These are phyloP conservation scores for Marisa cornuarietis DNA, from an alignment of 1,140 invertebrate species.

Conservation along the genomic window DNA sequence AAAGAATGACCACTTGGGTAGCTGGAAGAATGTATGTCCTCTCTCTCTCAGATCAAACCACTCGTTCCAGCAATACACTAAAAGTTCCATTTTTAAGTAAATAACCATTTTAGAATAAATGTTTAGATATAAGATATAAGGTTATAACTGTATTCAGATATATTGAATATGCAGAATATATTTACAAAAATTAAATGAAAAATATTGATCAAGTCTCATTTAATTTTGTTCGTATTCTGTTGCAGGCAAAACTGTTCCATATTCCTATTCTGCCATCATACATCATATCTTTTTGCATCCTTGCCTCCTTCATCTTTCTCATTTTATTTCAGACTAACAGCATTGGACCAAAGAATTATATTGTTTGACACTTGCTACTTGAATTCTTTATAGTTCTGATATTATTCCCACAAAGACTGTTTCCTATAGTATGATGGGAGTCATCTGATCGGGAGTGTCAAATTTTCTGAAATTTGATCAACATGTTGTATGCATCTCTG, in stretches of 20 bases:
- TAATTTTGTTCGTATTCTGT: conserved; percentile 31
- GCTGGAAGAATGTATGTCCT: too few relatives aligned
- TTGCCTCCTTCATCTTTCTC: conserved; percentile 54
- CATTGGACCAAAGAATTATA: conserved; percentile 45
- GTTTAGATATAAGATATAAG: too few relatives aligned
- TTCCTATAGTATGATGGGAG: neutral
- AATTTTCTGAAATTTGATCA: neutral
- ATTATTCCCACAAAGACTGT: neutral
- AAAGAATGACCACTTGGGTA: neutral
- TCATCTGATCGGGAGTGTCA: neutral
- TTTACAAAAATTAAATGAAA: neutral
- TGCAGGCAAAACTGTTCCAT: conserved; percentile 66
- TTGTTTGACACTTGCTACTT: conserved; percentile 31
- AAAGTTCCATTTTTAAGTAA: neutral
- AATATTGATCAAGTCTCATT: neutral
- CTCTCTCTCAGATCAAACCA: too few relatives aligned
- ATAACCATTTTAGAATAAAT: too few relatives aligned
- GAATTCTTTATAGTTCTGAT: neutral
- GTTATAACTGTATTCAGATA: neutral
- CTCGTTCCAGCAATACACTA: neutral
- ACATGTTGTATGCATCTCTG: neutral
- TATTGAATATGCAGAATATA: neutral
- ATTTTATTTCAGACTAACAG: conserved; percentile 59
- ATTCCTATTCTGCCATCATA: conserved; percentile 61
- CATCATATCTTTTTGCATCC: conserved; percentile 50